phyloP scores from a whole-genome alignment of 1,140 invertebrate species.

The Babylonia areolata region DNA sequence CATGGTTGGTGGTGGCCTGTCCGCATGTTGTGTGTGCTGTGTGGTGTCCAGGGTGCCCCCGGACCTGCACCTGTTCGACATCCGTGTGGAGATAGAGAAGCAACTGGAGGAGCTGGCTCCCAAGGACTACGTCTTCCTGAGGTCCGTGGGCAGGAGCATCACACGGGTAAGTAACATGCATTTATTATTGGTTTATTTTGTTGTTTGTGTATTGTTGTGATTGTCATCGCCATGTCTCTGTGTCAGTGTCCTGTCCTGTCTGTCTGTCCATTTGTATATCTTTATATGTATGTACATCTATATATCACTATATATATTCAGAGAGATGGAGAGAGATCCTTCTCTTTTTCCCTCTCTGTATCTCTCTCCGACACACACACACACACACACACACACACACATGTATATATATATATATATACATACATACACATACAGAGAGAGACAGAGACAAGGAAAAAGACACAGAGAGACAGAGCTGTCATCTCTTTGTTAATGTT shows the following conservation, averaged over 20 bases:
- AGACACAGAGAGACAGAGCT: no score
- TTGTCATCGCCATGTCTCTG: neutral
- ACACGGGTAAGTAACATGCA: conserved; percentile 67
- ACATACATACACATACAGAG: no score
- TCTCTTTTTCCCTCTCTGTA: no score
- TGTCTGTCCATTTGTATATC: neutral
- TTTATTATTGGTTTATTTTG: neutral
- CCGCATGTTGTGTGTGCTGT: no score
- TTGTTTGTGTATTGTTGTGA: neutral
- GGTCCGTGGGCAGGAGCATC: conserved; percentile 75
- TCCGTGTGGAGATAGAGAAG: conserved; percentile 72
- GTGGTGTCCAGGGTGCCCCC: conserved; percentile 70
- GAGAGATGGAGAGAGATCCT: no score
- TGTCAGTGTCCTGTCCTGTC: neutral
- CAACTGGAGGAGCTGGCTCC: conserved; percentile 72
- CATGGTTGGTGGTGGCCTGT: no score
- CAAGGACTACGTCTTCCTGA: conserved; percentile 73
- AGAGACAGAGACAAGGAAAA: no score
- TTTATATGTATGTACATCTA: neutral
- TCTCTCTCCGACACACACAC: no score
- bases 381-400: no score
- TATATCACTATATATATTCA: no score
- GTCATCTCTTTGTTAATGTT: no score
- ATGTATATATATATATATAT: no score
- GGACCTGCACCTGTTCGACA: conserved; percentile 63